Evolutionary conservation across 2,797 vertebrate genomes (phyloP), one percentile per base, ranked within the genome.

Genomic region (Aselliscus stoliczkanus): DNA sequence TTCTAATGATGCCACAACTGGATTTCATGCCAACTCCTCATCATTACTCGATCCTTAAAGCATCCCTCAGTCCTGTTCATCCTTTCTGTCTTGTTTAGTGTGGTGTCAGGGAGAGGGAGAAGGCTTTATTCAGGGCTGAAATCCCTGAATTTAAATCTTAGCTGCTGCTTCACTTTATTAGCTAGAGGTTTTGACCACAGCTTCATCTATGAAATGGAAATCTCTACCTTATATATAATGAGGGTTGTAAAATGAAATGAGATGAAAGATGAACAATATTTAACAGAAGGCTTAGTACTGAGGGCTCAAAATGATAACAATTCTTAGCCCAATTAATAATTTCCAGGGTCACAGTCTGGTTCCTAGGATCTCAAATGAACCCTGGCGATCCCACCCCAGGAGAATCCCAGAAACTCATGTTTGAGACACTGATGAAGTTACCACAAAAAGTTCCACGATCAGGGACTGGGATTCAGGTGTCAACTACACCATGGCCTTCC

Each of bases 251-350:
- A 62, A 34, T 75, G 31, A 70, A 77, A 25, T 34, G 34, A 90
- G 15, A 80, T 60, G 17, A 70, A 69, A 92, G 47, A 60, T 58
- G 12, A 3, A 65, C 89, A 52, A 23, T 90, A 58, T 70, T 58
- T 85, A 82, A 95, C 6, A 52, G 4, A 64, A 93, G 88, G 25
- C 23, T 93, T 67, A 86, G 44, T 50, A 52, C 34, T 72, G 56
- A 69, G 5, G 75, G 44, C 39, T 89, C 27, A 56, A 82, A 94
- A 72, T 80, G 34, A 86, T 70, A 23, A 69, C 44, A 54, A 75
- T 60, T 75, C 27, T 75, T 73, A 65, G 42, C 85, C 7, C 37
- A 58, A 52, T 47, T 79, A 81, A 56, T 23, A 15, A 84, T 75
- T 90, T 90, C 10, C 34, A 89, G 52, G 25, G 6, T 52, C 44